Conservation (phyloP, 1,140 invertebrate species). For the Drosophila nasuta region DNA sequence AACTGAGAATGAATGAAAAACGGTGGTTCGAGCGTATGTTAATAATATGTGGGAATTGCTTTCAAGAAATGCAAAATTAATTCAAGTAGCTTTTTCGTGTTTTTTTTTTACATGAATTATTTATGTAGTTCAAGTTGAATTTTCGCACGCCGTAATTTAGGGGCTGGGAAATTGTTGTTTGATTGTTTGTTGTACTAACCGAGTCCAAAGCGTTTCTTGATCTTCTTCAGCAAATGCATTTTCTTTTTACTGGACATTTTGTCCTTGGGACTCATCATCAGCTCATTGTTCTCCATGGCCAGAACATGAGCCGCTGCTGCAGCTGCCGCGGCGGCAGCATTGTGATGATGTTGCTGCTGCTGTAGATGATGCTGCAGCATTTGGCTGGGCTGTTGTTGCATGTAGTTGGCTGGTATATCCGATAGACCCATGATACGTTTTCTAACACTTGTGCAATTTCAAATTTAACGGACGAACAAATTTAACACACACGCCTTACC, state of each 20-base stretch:
- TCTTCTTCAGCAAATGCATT: slow-evolving; percentile 86
- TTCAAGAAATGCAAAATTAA: slow-evolving; percentile 49
- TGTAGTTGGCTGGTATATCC: slow-evolving; percentile 79
- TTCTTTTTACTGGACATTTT: slow-evolving; percentile 85
- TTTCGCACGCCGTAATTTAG: slow-evolving; percentile 69
- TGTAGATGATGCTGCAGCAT: slow-evolving; percentile 55
- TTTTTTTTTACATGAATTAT: slow-evolving; percentile 55
- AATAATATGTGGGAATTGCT: slow-evolving; percentile 77
- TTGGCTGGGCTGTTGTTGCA: slow-evolving; percentile 69
- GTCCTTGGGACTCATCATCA: slow-evolving; percentile 77
- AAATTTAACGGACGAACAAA: slow-evolving; percentile 25
- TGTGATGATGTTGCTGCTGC: slow-evolving; percentile 45
- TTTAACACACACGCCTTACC: background rate
- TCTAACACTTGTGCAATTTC: slow-evolving; percentile 9
- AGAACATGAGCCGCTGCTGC: slow-evolving; percentile 71
- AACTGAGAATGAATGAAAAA: slow-evolving; percentile 48
- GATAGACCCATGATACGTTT: slow-evolving; percentile 72
- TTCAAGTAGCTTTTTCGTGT: slow-evolving; percentile 33
- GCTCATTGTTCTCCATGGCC: slow-evolving; percentile 68
- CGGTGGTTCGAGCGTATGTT: slow-evolving; percentile 41
- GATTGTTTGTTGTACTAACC: slow-evolving; percentile 79
- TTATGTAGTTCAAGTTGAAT: slow-evolving; percentile 58
- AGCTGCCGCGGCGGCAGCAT: slow-evolving; percentile 51
- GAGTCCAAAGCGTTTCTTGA: slow-evolving; percentile 86
- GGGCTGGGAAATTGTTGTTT: background rate